Evolutionary conservation across 2,888 invertebrate genomes (phyloP).

Genomic region (Lasioglossum malachurum): DNA sequence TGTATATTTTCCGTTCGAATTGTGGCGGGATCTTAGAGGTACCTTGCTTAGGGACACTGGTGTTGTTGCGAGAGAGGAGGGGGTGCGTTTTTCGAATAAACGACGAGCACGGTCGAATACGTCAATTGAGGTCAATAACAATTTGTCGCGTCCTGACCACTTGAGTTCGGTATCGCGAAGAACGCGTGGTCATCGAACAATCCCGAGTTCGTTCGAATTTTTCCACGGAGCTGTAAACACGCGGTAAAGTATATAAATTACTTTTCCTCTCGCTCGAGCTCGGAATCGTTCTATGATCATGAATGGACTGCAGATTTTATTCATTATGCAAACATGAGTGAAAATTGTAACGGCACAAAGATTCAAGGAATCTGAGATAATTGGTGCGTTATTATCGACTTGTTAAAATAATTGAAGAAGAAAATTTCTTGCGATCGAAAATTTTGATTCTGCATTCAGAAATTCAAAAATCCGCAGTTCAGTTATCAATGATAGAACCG

Average conservation of each 20-base stretch:
- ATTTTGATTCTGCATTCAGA: background rate
- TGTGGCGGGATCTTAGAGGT: background rate
- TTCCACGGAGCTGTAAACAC: background rate
- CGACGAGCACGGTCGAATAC: background rate
- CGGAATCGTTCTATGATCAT: background rate
- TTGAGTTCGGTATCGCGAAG: background rate
- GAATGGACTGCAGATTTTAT: background rate
- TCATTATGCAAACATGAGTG: background rate
- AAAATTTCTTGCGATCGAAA: background rate
- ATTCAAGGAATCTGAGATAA: background rate
- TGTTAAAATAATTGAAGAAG: background rate
- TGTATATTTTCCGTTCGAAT: background rate
- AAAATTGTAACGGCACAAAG: background rate
- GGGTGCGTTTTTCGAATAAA: background rate
- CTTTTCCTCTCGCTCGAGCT: background rate
- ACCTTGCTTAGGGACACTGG: slow-evolving; percentile 19
- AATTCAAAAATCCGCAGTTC: background rate
- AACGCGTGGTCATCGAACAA: background rate
- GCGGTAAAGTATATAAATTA: background rate
- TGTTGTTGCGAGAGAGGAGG: background rate
- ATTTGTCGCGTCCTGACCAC: background rate
- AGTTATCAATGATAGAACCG: background rate
- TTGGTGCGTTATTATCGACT: background rate
- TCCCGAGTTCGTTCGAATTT: background rate
- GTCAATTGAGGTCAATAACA: slow-evolving; percentile 13